A percentile compares a stretch with the other conserved stretches of the same genome.
Conservation (phyloP, 2,113 vertebrate species). For the Bombycilla garrulus region DNA sequence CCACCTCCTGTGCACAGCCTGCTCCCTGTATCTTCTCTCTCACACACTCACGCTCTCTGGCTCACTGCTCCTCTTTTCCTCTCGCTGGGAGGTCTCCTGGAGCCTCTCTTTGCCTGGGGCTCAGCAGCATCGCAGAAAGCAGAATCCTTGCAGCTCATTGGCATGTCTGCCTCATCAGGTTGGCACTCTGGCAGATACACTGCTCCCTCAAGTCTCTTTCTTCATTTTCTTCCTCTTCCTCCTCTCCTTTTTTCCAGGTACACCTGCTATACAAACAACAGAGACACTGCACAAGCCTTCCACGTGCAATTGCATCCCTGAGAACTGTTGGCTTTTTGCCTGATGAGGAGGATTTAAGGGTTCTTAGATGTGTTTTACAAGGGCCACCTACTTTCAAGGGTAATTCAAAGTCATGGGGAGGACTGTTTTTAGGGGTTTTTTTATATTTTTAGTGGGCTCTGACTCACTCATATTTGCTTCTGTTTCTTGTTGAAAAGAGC, state of each 20-base stretch:
- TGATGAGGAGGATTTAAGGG: not conserved
- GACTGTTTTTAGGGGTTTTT: not conserved
- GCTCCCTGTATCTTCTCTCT: not conserved
- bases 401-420: not conserved
- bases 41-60: not conserved
- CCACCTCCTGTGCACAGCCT: not conserved
- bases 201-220: constrained; percentile 59
- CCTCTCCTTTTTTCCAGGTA: constrained; percentile 58
- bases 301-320: not conserved
- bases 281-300: not conserved
- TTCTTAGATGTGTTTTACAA: not conserved
- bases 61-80: constrained; percentile 9
- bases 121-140: constrained; percentile 29
- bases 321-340: not conserved
- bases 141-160: constrained; percentile 37
- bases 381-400: not conserved
- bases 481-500: not conserved
- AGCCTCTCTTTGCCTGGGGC: not conserved
- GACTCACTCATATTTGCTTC: not conserved
- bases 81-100: not conserved
- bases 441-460: not conserved
- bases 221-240: constrained; percentile 65
- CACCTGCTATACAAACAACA: not conserved
- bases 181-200: not conserved
- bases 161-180: not conserved